These are phyloP conservation scores for Agelas oroides DNA, from an alignment of 37 sponge, comb jelly and placozoan species.

Conservation along the genomic window DNA sequence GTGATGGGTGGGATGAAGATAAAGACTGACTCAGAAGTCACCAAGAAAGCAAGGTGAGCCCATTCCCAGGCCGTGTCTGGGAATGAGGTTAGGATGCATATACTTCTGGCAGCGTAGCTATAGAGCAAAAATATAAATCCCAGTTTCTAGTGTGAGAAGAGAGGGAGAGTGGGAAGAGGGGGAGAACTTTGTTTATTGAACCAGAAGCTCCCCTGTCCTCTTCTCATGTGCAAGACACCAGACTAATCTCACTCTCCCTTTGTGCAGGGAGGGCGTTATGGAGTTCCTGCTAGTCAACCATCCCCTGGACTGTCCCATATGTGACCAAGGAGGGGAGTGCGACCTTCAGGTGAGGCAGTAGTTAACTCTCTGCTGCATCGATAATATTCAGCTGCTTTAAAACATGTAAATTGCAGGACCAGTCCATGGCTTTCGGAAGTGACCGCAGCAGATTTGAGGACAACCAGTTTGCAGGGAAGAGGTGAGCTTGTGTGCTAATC, in stretches of 20 bases:
- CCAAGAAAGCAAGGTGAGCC: constrained; percentile 86
- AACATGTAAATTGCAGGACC: constrained; percentile 82
- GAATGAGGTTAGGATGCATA: too few species aligned
- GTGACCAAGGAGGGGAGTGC: constrained; percentile 99
- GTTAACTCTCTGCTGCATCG: too few species aligned
- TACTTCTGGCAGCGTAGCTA: too few species aligned
- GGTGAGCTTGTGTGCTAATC: constrained; percentile 24
- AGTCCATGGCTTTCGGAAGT: constrained; percentile 98
- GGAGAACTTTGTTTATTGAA: too few species aligned
- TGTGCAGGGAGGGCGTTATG: constrained; percentile 94
- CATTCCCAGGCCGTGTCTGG: too few species aligned
- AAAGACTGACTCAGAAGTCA: constrained; percentile 86
- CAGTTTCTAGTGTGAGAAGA: too few species aligned
- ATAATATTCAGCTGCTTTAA: too few species aligned
- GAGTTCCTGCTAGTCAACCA: constrained; percentile 99
- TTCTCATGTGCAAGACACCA: too few species aligned
- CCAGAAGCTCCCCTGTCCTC: too few species aligned
- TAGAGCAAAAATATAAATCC: too few species aligned
- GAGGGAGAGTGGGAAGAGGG: too few species aligned
- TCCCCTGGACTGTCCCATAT: constrained; percentile 99
- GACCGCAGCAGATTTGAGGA: constrained; percentile 96
- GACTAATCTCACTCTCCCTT: too few species aligned
- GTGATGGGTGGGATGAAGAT: constrained; percentile 92
- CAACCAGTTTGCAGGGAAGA: constrained; percentile 86
- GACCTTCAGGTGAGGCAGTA: constrained; percentile 80